Percentiles rank a stretch among this genome's conserved stretches.
Conservation (phyloP, 2,797 vertebrate genomes). For the Oreonectes daqikongensis region DNA sequence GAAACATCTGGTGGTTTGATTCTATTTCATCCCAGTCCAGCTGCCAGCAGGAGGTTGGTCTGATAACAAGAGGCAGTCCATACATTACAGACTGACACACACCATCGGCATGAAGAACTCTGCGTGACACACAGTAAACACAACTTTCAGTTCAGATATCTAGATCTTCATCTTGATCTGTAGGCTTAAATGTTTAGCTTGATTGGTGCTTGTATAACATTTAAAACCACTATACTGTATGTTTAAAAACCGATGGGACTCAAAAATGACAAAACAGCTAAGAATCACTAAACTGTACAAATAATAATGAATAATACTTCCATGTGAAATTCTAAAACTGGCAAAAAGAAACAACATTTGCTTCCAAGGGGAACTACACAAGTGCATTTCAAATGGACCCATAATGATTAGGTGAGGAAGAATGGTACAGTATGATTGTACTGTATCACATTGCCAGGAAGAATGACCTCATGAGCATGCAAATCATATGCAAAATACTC, state of each 20-base stretch:
- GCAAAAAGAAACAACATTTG: constrained; percentile 1
- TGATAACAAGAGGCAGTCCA: constrained; percentile 86
- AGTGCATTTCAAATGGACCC: constrained; percentile 33
- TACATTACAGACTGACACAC: constrained; percentile 90
- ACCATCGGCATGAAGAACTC: constrained; percentile 81
- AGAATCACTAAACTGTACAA: not conserved
- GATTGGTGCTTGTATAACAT: not conserved
- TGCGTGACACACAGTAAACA: constrained; percentile 64
- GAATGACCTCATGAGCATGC: constrained; percentile 63
- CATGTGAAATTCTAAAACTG: not conserved
- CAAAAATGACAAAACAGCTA: not conserved
- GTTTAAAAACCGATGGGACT: too few species aligned
- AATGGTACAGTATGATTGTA: constrained; percentile 38
- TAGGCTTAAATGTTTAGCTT: not conserved
- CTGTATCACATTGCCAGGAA: constrained; percentile 45
- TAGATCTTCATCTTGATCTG: not conserved
- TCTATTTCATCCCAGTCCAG: constrained; percentile 97
- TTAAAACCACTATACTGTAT: not conserved
- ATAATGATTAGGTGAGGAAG: constrained; percentile 31
- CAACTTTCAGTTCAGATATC: not conserved
- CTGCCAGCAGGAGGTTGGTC: constrained; percentile 89
- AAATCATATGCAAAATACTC: constrained; percentile 66
- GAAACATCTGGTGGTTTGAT: constrained; percentile 87
- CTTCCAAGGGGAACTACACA: too few species aligned
- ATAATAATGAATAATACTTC: not conserved